Evolutionary conservation across 2,888 invertebrate genomes (phyloP).

Genomic region (Dasypogon diadema): DNA sequence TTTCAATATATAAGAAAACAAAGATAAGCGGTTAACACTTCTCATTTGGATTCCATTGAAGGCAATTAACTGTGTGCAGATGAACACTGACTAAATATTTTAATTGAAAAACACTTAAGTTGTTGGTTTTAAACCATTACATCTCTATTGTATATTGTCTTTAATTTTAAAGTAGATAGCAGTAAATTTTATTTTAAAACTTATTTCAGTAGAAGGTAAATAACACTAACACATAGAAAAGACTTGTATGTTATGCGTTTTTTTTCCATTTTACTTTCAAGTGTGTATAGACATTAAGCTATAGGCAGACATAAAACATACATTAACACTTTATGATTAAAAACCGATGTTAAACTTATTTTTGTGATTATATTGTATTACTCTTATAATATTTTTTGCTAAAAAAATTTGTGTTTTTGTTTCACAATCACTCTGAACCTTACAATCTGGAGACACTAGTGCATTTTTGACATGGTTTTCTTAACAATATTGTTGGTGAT

Average conservation of each 20-base stretch:
- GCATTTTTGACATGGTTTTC: too few species aligned
- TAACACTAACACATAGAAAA: not conserved
- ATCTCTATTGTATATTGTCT: not conserved
- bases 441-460: too few species aligned
- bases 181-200: not conserved
- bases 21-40: too few species aligned
- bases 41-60: too few species aligned
- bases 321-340: constrained; percentile 1
- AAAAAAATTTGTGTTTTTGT: constrained; percentile 17
- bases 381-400: constrained; percentile 24
- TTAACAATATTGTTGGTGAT: too few species aligned
- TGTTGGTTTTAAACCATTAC: not conserved
- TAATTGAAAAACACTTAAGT: too few species aligned
- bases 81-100: too few species aligned
- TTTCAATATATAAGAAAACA: too few species aligned
- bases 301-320: not conserved
- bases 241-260: constrained; percentile 8
- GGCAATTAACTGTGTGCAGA: too few species aligned
- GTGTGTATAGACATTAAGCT: too few species aligned
- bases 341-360: constrained; percentile 33
- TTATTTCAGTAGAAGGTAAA: not conserved
- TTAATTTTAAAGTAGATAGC: not conserved
- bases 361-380: constrained; percentile 41
- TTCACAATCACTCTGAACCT: too few species aligned
- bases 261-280: too few species aligned